Evolutionary conservation across 2,797 vertebrate genomes (phyloP).

Genomic region (Melanotaenia maccullochi): DNA sequence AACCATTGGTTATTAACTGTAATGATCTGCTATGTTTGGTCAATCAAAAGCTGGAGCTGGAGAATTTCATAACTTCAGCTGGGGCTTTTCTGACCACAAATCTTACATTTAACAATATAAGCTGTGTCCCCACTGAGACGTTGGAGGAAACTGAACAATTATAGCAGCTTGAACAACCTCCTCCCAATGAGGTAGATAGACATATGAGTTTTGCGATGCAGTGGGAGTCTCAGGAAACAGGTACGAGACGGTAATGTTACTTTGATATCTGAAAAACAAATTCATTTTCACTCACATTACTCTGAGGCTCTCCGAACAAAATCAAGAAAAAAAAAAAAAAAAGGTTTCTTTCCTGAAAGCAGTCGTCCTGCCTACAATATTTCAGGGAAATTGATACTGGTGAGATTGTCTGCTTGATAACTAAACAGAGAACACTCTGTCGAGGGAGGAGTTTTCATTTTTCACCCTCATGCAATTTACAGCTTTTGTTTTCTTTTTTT

Average conservation of each 20-base stretch:
- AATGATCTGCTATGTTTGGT: background rate
- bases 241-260: constrained; percentile 27
- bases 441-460: constrained; percentile 24
- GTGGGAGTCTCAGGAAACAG: constrained; percentile 34
- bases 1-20: background rate
- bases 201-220: constrained; percentile 23
- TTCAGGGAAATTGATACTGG: constrained; percentile 50
- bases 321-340: constrained; percentile 40
- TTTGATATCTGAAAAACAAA: constrained; percentile 48
- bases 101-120: background rate
- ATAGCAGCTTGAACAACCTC: constrained; percentile 50
- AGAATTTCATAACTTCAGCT: background rate
- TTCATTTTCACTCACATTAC: constrained; percentile 30
- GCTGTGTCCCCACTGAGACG: constrained; percentile 4
- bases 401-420: constrained; percentile 49
- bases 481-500: background rate
- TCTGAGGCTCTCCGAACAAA: constrained; percentile 25
- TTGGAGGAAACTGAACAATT: constrained; percentile 35
- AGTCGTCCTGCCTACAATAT: constrained; percentile 29
- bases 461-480: constrained; percentile 8
- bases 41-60: background rate
- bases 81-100: background rate
- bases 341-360: constrained; percentile 23
- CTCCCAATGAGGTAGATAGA: constrained; percentile 25
- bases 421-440: constrained; percentile 47